These are phyloP conservation scores for Scopus umbretta DNA, from an alignment of 2,113 vertebrate genomes.

Conservation along the genomic window DNA sequence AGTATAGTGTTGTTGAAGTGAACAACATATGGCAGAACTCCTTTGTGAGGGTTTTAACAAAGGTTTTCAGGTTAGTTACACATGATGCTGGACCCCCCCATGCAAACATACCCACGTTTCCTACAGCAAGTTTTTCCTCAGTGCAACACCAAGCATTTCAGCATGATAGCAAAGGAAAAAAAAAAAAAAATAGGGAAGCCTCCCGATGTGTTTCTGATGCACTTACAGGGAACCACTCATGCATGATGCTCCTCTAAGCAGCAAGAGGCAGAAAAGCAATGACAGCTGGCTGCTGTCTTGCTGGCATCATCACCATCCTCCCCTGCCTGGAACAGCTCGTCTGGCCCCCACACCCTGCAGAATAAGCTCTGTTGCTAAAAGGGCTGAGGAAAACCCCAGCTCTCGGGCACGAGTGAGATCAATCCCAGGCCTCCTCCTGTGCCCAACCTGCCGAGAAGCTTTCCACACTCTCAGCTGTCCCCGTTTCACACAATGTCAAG, in stretches of 20 bases:
- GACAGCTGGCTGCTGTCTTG: conserved; percentile 71
- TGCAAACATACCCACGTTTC: neutral
- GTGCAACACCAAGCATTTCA: neutral
- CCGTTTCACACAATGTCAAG: neutral
- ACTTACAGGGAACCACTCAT: neutral
- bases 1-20: neutral
- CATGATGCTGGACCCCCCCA: neutral
- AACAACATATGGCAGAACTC: neutral
- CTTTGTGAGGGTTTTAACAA: neutral
- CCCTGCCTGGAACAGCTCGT: conserved; percentile 28
- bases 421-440: neutral
- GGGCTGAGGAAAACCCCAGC: neutral
- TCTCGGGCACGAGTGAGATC: neutral
- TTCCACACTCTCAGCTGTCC: neutral
- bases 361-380: neutral
- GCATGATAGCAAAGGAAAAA: neutral
- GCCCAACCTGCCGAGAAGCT: neutral
- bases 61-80: neutral
- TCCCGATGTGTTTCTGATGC: neutral
- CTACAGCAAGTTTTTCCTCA: neutral
- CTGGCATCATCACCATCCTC: neutral
- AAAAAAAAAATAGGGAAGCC: neutral
- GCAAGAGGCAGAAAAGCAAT: neutral
- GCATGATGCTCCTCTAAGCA: neutral
- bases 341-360: neutral